phyloP scores from a whole-genome alignment of 2,888 invertebrate genomes.

The Galerucella nymphaeae region DNA sequence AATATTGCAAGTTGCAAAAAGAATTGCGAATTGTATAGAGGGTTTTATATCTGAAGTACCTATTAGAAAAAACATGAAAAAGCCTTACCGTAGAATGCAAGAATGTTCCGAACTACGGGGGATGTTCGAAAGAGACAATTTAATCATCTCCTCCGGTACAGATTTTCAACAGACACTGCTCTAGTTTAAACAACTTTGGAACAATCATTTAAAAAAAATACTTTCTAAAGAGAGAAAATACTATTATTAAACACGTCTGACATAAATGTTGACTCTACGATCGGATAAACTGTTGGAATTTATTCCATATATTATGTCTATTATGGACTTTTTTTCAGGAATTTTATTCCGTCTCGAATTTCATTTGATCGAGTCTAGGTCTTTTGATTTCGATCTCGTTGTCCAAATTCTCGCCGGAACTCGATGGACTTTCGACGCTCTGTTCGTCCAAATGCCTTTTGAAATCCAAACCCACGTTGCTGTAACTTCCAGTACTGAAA shows the following conservation, averaged over 20 bases:
- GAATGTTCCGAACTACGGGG: too few relatives aligned
- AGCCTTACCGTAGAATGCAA: too few relatives aligned
- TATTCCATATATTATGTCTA: slow-evolving; percentile 38
- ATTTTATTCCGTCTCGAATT: slow-evolving; percentile 61
- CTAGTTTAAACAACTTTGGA: slow-evolving; percentile 21
- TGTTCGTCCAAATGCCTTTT: slow-evolving; percentile 62
- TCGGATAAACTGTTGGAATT: slow-evolving; percentile 32
- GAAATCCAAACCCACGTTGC: slow-evolving; percentile 59
- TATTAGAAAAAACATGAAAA: too few relatives aligned
- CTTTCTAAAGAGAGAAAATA: slow-evolving; percentile 40
- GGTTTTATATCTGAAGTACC: too few relatives aligned
- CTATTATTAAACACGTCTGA: slow-evolving; percentile 38
- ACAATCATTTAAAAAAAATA: slow-evolving; percentile 31
- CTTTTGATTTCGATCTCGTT: slow-evolving; percentile 63
- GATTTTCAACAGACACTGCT: slow-evolving; percentile 16
- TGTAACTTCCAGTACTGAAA: slow-evolving; percentile 54
- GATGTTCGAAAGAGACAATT: not conserved
- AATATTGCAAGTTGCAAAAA: too few relatives aligned
- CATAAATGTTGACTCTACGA: slow-evolving; percentile 36
- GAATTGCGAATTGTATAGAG: too few relatives aligned
- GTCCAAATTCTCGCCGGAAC: slow-evolving; percentile 57
- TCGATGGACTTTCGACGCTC: slow-evolving; percentile 60
- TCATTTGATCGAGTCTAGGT: slow-evolving; percentile 59
- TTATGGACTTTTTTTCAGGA: slow-evolving; percentile 19
- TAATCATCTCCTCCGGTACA: not conserved